Evolutionary conservation across 1,140 invertebrate genomes (phyloP).

Genomic region (Sarcophaga peregrina): DNA sequence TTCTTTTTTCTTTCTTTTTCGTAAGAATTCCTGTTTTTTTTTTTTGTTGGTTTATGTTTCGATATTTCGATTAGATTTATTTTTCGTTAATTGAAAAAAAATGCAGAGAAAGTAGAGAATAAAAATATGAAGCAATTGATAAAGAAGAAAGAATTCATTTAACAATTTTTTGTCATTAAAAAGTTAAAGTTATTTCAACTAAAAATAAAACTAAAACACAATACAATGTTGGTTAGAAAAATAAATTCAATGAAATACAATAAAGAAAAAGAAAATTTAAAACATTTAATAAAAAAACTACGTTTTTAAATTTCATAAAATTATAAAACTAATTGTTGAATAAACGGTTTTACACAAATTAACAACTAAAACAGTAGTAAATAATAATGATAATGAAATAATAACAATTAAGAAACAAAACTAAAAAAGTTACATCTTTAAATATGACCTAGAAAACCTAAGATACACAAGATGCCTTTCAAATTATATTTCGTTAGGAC

Average conservation of each 20-base stretch:
- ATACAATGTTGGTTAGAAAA: not conserved
- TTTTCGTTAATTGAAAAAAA: conserved; percentile 43
- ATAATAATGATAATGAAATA: not conserved
- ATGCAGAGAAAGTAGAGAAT: conserved; percentile 49
- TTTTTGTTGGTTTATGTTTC: conserved; percentile 35
- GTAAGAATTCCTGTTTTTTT: conserved; percentile 58
- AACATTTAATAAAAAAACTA: conserved; percentile 30
- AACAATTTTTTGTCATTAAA: conserved; percentile 44
- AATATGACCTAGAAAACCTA: conserved; percentile 34
- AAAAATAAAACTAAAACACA: not conserved
- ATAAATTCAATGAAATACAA: conserved; percentile 22
- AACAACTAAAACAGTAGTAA: not conserved
- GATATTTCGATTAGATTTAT: conserved; percentile 31
- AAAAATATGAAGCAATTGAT: conserved; percentile 49
- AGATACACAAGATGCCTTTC: not conserved
- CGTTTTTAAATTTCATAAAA: not conserved
- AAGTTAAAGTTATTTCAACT: conserved; percentile 22
- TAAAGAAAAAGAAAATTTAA: conserved; percentile 29
- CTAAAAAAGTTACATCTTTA: conserved; percentile 8
- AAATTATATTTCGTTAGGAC: not conserved
- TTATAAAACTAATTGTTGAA: not conserved
- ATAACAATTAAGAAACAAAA: not conserved
- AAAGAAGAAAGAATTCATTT: conserved; percentile 49
- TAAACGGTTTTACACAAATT: not conserved
- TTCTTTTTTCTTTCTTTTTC: conserved; percentile 67